Evolutionary conservation across 2,888 invertebrate species (phyloP).

Genomic region (Agriopis aurantiaria): DNA sequence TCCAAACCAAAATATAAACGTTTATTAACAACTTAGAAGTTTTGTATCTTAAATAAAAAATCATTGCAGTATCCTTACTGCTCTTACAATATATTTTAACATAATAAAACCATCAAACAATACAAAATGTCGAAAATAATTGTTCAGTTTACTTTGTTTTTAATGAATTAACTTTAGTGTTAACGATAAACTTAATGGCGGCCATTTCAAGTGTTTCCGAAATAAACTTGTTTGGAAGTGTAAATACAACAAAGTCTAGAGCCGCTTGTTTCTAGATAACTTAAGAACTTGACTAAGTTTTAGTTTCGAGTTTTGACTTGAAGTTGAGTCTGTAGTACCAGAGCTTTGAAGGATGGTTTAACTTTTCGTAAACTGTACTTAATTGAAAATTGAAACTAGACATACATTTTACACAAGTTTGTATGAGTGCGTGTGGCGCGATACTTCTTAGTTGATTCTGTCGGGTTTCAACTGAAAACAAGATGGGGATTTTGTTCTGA

Average conservation of each 20-base stretch:
- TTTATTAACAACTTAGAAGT: no score
- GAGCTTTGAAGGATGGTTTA: background rate
- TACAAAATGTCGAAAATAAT: background rate
- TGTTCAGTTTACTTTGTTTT: constrained; percentile 1
- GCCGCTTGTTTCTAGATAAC: constrained; percentile 7
- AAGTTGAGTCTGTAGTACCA: background rate
- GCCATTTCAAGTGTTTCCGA: background rate
- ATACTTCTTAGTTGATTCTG: no score
- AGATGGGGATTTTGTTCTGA: no score
- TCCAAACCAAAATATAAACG: no score
- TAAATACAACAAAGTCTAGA: constrained; percentile 1
- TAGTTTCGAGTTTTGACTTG: background rate
- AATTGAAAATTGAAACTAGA: background rate
- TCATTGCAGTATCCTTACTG: background rate
- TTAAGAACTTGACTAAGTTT: background rate
- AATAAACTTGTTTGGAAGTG: background rate
- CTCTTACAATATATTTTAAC: no score
- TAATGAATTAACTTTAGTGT: background rate
- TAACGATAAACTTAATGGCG: background rate
- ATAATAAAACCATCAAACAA: no score
- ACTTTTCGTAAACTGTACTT: background rate
- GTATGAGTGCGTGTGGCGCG: no score
- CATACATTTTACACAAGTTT: background rate
- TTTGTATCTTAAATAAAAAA: background rate
- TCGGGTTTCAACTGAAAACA: no score